Base-by-base conservation (phyloP, 2,797 vertebrate species). In the Gymnodraco acuticeps region DNA sequence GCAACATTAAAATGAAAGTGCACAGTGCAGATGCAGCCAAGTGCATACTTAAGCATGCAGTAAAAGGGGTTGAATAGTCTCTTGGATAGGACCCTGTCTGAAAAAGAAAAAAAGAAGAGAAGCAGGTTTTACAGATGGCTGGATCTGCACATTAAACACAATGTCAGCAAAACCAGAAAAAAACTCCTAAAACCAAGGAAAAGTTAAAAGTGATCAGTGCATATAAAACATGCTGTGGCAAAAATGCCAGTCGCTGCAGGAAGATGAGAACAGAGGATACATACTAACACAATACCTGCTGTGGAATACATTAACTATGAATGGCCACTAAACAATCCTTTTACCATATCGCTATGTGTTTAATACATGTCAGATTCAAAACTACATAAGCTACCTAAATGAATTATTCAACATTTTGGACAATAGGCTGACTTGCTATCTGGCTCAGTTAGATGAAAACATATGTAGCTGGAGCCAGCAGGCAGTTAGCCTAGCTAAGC, bases 131-230 rank as follows among this genome's bases (percentile, higher is more conserved):
- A 59, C 55, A 75, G 69, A 65, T 70, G 64, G 68, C 68, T 62
- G 48, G 61, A 27, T 75, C 46, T 70, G 68, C 71, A 69, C 48
- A 50, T 38, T 31, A 77, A 77, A 68, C 48, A 48, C 50, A 54
- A 17, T 5, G 14, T 77, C 67, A 70, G 56, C 68, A 79, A 61
- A 83, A 42, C 43, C 23, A 17, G 14, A 46, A 19, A 71, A 81
- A 41, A 17, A 47, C 17, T 46, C 27, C 7, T 41, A 42, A 77
- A 87, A 71, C 45, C 33, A 51, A 70, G n/a, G 16, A 72, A 71
- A 73, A 64, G 64, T 54, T 60, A 41, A 77, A 80, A 42, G 71
- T 73, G 52, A 75, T 67, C 31, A 19, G 50, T 50, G n/a, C 64
- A 58, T 56, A 56, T 56, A 60, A 81, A 88, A 68, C 50, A 33